A percentile compares a stretch with the other conserved stretches of the same genome.
Evolutionary conservation across 2,888 invertebrate genomes (phyloP).

Genomic region (Ramazzottius varieornatus): DNA sequence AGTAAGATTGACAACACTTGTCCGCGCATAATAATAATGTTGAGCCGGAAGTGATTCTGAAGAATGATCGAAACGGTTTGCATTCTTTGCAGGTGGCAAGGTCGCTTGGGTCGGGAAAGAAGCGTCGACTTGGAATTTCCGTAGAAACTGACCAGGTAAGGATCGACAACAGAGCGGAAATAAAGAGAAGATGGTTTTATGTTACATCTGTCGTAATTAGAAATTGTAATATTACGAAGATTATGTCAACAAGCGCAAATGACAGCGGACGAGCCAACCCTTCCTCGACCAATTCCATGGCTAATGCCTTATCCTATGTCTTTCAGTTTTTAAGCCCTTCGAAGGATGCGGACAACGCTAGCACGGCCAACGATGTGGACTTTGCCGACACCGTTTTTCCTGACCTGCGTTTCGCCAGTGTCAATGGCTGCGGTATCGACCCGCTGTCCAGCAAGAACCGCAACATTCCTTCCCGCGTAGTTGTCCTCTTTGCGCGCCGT

Average conservation of each 20-base stretch:
- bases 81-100: neutral
- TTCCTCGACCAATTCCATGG: neutral
- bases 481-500: neutral
- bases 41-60: no score
- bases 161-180: no score
- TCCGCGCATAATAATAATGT: no score
- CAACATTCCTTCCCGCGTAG: neutral
- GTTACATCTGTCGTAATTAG: no score
- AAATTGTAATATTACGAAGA: no score
- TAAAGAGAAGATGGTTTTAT: no score
- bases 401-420: neutral
- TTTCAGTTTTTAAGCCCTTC: neutral
- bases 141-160: neutral
- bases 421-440: neutral
- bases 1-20: no score
- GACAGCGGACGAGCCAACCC: no score
- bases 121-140: neutral
- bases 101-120: neutral
- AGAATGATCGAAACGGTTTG: no score
- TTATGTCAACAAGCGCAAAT: no score
- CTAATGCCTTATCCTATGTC: neutral
- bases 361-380: neutral
- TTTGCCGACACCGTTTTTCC: neutral
- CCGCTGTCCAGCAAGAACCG: neutral
- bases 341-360: neutral